These are phyloP conservation scores for Paradoxurus hermaphroditus DNA, from an alignment of 2,113 vertebrate genomes.

Conservation along the genomic window DNA sequence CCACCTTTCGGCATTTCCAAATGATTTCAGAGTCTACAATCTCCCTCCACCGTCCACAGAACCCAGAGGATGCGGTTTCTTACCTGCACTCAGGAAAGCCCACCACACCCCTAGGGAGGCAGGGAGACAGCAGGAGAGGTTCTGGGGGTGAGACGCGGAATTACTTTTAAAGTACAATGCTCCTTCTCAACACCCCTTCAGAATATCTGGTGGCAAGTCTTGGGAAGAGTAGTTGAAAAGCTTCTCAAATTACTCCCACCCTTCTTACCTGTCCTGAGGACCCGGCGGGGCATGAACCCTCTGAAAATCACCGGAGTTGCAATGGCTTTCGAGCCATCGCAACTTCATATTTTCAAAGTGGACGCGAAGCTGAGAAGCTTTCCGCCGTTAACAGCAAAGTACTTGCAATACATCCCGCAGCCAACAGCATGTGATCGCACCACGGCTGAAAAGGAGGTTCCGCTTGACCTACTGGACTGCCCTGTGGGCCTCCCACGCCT, in stretches of 20 bases:
- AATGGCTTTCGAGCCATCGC: too few relatives aligned
- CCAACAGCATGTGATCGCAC: background rate
- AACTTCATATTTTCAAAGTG: background rate
- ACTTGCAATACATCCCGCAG: background rate
- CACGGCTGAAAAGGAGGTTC: background rate
- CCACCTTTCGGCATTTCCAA: background rate
- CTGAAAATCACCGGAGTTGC: background rate
- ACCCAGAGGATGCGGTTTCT: background rate
- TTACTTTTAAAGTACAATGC: background rate
- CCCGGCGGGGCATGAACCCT: rapidly evolving
- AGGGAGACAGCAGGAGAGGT: background rate
- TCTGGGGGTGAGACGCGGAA: background rate
- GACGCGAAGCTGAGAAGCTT: background rate
- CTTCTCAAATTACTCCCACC: background rate
- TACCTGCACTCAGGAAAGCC: background rate
- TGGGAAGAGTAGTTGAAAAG: background rate
- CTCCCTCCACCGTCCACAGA: background rate
- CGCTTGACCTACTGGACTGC: background rate
- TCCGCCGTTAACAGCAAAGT: background rate
- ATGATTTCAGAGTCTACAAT: background rate
- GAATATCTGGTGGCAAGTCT: background rate
- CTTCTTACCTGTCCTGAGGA: background rate
- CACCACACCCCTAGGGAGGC: rapidly evolving
- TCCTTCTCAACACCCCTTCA: background rate
- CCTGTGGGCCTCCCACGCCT: rapidly evolving